Base-by-base conservation (phyloP, 2,888 invertebrate genomes). In the Drosophila meridiana region DNA sequence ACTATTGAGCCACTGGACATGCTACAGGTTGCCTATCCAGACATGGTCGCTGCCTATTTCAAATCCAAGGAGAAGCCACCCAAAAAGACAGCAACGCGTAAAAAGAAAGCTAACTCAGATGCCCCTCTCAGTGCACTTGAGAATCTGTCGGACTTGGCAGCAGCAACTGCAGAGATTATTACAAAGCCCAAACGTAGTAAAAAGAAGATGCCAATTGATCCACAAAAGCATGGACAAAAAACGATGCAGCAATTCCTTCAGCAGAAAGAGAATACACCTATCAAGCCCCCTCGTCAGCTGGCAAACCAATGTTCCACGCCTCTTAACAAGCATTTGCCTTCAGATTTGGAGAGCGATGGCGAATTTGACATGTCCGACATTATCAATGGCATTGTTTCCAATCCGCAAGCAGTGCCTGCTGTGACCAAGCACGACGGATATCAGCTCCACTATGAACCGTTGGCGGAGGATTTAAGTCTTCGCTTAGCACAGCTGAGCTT, bases 1-100 rank as follows among this genome's bases (percentile, higher is more conserved):
- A 96, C 96, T 1, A 94, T 95, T 34, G 97, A 97, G 91, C 95
- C 96, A 0, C 94, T 95, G 91, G 93, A 94, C 73, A 92, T 95
- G 28, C 94, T 97, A 81, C 93, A 94, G 42, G 91, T 93, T 76
- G 95, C 95, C 56, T 96, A 96, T 92, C 95, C 96, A 28, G 92
- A 94, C 2, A 69, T 96, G 65, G 96, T 96, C 0, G 93, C 94
- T 55, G 90, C 90, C 3, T 96, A 94, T 81, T 94, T 95, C 77
- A 94, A 94, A 72, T 93, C 94, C 38, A 94, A 95, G 71, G 94
- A 95, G 92, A 94, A 94, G 73, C 92, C 91, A 59, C 91, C 90
- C 0, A 95, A 94, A 82, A 94, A 94, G 81, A 92, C 93, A 76
- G 86, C 90, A 13, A 47, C 61, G 5, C 75, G 76, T 32, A 73